phyloP scores from a whole-genome alignment of 30 jellyfish, hydroid and myxozoan species.

The Hydra vulgaris region DNA sequence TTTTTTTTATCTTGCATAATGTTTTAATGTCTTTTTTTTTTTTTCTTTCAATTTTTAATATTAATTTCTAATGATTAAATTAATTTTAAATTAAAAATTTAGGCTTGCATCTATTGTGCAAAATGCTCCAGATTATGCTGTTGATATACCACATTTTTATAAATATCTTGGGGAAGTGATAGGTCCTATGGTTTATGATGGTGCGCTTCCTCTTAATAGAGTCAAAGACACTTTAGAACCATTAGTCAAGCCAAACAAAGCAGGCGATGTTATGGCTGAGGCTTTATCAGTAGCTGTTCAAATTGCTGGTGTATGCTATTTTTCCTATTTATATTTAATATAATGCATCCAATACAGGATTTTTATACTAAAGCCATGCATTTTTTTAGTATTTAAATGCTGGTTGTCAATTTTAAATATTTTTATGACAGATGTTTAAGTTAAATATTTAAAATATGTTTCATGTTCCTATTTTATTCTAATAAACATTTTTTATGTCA shows the following conservation, averaged over 20 bases:
- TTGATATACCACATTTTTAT: slow-evolving; percentile 66
- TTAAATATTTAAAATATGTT: no score
- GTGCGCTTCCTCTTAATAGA: slow-evolving; percentile 42
- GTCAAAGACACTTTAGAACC: slow-evolving; percentile 57
- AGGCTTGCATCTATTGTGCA: slow-evolving; percentile 11
- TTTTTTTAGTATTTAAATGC: no score
- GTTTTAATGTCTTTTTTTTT: no score
- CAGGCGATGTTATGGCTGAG: slow-evolving; percentile 72
- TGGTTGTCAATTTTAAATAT: no score
- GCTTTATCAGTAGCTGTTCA: slow-evolving; percentile 55
- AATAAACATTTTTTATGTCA: no score
- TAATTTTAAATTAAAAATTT: neutral
- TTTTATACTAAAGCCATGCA: no score
- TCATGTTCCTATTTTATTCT: no score
- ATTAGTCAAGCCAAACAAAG: slow-evolving; percentile 38
- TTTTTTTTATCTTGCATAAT: no score
- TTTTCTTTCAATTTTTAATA: no score
- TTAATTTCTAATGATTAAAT: neutral
- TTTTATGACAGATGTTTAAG: no score
- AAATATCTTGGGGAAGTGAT: slow-evolving; percentile 50
- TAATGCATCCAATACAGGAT: no score
- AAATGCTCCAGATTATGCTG: slow-evolving; percentile 25
- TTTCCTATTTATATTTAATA: neutral
- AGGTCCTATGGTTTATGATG: slow-evolving; percentile 57
- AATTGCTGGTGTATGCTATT: slow-evolving; percentile 39